phyloP scores from a whole-genome alignment of 2,797 vertebrate genomes.

The Euthynnus affinis region DNA sequence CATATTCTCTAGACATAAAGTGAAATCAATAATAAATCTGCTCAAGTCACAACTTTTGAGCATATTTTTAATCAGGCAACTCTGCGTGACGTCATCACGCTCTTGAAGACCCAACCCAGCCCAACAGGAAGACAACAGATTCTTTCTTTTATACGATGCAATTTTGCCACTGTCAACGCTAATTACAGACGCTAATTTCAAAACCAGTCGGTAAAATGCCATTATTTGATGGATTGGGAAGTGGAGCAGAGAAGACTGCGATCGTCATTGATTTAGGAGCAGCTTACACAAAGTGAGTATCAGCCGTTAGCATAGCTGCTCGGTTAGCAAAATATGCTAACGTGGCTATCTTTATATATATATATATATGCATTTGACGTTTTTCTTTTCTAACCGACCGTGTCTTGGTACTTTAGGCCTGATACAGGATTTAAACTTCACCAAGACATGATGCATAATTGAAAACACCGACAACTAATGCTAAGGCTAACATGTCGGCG shows the following conservation, averaged over 20 bases:
- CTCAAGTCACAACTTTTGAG: no score
- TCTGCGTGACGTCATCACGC: conserved; percentile 47
- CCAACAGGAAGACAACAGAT: conserved; percentile 59
- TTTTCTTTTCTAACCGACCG: not conserved
- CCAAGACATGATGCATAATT: accelerated
- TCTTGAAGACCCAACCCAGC: conserved; percentile 50
- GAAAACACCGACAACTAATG: not conserved
- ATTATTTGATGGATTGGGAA: conserved; percentile 95
- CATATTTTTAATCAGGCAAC: conserved; percentile 41
- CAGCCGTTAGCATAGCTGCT: conserved; percentile 28
- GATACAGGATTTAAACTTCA: accelerated
- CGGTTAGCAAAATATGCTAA: conserved; percentile 38
- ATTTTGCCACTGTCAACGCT: not conserved
- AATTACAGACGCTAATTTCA: not conserved
- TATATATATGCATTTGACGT: no score
- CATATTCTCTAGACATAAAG: no score
- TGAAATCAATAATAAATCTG: no score
- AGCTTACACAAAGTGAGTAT: conserved; percentile 97
- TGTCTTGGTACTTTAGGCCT: not conserved
- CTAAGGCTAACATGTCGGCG: not conserved
- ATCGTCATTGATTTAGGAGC: conserved; percentile 96
- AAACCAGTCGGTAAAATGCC: conserved; percentile 87
- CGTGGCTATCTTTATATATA: not conserved
- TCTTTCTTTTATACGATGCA: conserved; percentile 34
- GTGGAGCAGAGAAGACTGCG: conserved; percentile 96